Conservation (phyloP, 2,113 vertebrate species). For the Phyllostomus discolor region DNA sequence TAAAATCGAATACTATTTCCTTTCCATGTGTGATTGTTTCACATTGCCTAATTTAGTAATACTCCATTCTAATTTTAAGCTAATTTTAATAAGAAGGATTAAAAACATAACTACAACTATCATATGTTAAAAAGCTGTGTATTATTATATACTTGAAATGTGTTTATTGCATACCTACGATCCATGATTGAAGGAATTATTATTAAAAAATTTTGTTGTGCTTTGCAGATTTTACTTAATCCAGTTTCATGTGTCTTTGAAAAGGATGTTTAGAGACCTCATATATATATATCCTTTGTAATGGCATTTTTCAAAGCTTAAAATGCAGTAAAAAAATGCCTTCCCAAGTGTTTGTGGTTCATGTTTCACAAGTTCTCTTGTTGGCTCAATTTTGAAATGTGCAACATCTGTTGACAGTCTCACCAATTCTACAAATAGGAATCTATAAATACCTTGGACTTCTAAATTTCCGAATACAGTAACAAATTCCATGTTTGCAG, state of each 20-base stretch:
- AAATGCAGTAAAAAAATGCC: constrained; percentile 69
- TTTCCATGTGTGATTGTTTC: neutral
- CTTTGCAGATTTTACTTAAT: constrained; percentile 23
- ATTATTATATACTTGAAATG: neutral
- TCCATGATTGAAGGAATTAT: constrained; percentile 49
- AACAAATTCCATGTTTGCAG: constrained; percentile 56
- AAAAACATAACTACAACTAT: neutral
- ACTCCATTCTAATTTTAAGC: neutral
- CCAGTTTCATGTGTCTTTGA: constrained; percentile 34
- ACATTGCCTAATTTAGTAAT: neutral
- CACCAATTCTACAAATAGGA: constrained; percentile 69
- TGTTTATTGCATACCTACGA: constrained; percentile 13
- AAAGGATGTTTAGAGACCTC: neutral
- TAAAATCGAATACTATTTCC: neutral
- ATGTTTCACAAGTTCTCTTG: constrained; percentile 76
- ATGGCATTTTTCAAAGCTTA: constrained; percentile 64
- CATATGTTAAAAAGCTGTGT: constrained; percentile 26
- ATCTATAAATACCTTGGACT: constrained; percentile 63
- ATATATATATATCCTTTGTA: constrained; percentile 24
- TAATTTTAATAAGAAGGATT: constrained; percentile 14
- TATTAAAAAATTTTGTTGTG: constrained; percentile 40
- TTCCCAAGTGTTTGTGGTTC: constrained; percentile 74
- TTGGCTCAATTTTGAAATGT: constrained; percentile 75
- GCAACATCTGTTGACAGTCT: constrained; percentile 75
- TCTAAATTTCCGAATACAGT: constrained; percentile 64